phyloP scores from a whole-genome alignment of 1,140 invertebrate genomes.

The Drosophila kanapiae region DNA sequence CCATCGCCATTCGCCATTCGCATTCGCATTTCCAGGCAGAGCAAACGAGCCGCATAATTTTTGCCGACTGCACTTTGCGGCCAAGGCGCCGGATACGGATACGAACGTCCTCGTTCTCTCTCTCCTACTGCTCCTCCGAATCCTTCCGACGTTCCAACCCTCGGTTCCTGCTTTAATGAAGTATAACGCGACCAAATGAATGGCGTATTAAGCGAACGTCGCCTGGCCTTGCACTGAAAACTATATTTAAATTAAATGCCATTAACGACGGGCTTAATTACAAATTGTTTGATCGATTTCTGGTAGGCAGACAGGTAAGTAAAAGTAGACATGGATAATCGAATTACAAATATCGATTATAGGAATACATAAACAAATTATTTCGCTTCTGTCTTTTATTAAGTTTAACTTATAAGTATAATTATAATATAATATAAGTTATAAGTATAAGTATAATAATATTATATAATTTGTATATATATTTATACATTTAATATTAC shows the following conservation, averaged over 20 bases:
- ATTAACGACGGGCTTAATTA: neutral
- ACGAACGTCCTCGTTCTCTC: conserved; percentile 13
- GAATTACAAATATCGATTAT: too few relatives aligned
- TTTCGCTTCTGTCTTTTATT: too few relatives aligned
- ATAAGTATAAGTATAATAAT: too few relatives aligned
- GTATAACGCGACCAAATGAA: conserved; percentile 80
- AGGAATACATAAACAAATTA: too few relatives aligned
- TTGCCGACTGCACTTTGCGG: conserved; percentile 80
- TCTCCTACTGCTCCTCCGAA: neutral
- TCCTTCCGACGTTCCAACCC: conserved; percentile 12
- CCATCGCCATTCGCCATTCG: conserved; percentile 14
- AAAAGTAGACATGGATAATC: too few relatives aligned
- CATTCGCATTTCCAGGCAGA: conserved; percentile 52
- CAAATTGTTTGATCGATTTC: neutral
- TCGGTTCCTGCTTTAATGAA: conserved; percentile 75
- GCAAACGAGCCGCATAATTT: conserved; percentile 82
- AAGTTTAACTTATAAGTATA: too few relatives aligned
- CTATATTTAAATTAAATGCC: conserved; percentile 8
- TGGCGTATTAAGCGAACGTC: conserved; percentile 81
- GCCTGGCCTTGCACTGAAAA: conserved; percentile 52
- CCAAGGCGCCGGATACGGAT: conserved; percentile 68
- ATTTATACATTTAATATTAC: too few relatives aligned
- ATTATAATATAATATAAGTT: too few relatives aligned
- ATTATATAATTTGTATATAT: too few relatives aligned
- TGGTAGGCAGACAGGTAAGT: neutral